These are phyloP conservation scores for Menura novaehollandiae DNA, from an alignment of 2,113 vertebrate genomes.

Conservation along the genomic window DNA sequence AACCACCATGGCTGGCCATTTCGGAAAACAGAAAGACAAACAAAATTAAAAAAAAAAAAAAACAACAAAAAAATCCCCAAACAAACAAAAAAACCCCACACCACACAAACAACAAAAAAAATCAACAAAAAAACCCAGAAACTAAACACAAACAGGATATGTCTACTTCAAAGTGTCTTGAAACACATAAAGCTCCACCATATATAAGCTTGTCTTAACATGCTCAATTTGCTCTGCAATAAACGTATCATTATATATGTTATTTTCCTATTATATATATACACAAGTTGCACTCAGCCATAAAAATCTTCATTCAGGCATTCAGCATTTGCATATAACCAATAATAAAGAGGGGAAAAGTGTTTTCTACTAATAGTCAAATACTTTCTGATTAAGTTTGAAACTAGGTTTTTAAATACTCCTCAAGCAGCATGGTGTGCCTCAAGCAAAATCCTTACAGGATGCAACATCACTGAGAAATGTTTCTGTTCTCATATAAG, in stretches of 20 bases:
- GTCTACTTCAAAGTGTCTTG: neutral
- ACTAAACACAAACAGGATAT: neutral
- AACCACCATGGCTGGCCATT: neutral
- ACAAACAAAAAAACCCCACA: no score
- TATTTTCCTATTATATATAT: neutral
- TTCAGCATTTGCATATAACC: neutral
- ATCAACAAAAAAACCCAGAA: neutral
- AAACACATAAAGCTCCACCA: neutral
- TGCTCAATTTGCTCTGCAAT: neutral
- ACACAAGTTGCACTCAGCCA: neutral
- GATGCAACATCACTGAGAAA: neutral
- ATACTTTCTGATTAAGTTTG: neutral
- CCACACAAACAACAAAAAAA: no score
- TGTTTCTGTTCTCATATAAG: neutral
- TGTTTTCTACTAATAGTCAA: neutral
- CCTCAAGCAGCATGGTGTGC: neutral
- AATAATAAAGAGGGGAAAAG: neutral
- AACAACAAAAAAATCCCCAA: neutral
- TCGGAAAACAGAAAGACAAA: neutral
- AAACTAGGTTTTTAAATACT: neutral
- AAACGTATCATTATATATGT: neutral
- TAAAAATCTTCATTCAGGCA: neutral
- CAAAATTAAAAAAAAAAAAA: no score
- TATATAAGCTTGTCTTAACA: neutral
- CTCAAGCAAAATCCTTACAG: neutral